Evolutionary conservation across 2,113 vertebrate genomes (phyloP), one percentile per base, ranked within the genome.

Genomic region (Aegithalos caudatus): DNA sequence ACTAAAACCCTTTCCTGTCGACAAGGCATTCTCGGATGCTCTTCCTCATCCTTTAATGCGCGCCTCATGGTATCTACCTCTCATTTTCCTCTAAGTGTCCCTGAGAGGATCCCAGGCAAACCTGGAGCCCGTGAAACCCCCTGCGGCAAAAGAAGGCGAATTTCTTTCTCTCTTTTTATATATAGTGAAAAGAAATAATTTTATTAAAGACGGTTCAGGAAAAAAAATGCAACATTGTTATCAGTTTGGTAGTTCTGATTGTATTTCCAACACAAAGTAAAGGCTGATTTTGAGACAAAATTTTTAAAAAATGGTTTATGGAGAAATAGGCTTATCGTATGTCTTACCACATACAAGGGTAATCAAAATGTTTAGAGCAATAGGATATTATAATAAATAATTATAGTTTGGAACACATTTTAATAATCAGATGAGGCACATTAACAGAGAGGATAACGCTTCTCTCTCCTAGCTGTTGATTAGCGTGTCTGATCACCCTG

Each of bases 331-430:
- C 54, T 66, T 81, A 91, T 50, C 28, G 64, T 38, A 73, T 50
- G 50, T 95, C 86, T 96, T 80, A 94, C 82, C 93, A 83, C 89
- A 71, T 85, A 89, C 53, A 94, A 56, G n/a, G 44, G 37, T 81
- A 92, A 95, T 91, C 62, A 74, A 73, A 72, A 71, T 92, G 83
- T 95, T 95, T 74, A 91, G 83, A 91, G 76, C 78, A 96, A 92
- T 91, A 96, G 83, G 35, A 92, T 73, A 91, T 96, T 94, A 97
- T 92, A 98, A 98, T 98, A 98, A 98, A 98, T 98, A 98, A 93
- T 79, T 86, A 94, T 76, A 93, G 29, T 89, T 95, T 74, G 71
- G 88, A 97, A 94, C 82, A 92, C 48, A 58, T 92, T 74, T 92
- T 95, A 96, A 95, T 83, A 88, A 96, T 96, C 95, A 97, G 44